Base-by-base conservation (phyloP, 2,113 vertebrate species). In the Nematolebias whitei region DNA sequence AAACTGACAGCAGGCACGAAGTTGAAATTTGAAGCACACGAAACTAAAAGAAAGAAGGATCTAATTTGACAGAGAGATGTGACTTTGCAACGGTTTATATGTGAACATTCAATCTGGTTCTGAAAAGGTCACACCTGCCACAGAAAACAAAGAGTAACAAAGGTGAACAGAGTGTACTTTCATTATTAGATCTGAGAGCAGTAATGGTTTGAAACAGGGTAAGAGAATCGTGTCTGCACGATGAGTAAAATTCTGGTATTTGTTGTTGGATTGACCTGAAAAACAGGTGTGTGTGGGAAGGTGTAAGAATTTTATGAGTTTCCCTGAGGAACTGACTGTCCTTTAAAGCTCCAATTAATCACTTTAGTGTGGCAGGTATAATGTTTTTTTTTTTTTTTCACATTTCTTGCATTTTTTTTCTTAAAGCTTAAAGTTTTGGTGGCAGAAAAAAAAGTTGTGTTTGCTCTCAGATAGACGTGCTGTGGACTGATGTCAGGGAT, bases 191-290 rank as follows among this genome's bases (percentile, higher is more conserved):
- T 29, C 26, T 7, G 26, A 7, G 26, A 7, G n/a, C n/a, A n/a
- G n/a, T n/a, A n/a, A n/a, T n/a, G n/a, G n/a, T 29, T 29, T 29
- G 26, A 3, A 35, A 8, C 32, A 35, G 32, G 5, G 9, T 35
- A 9, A 35, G 51, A 26, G 3, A 13, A 49, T 5, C 1, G 32
- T 57, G 63, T 38, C 32, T 62, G 14, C 38, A 29, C 54, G n/a
- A 74, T 63, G 57, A 71, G 57, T 24, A n/a, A 62, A 54, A 55
- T 0, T 19, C 9, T 26, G 51, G 10, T 40, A 13, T 32, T 23
- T 13, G 40, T 32, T 1, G 51, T 67, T 50, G 55, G 83, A 55
- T 5, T 50, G 51, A 88, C 85, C 63, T 74, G 80, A 83, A 85
- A 86, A 87, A 85, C 87, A 55, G 74, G 78, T 81, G 74, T 14